Percentiles rank a stretch among this genome's conserved stretches.
phyloP scores from a whole-genome alignment of 2,797 vertebrate species.

The Mus minutoides region DNA sequence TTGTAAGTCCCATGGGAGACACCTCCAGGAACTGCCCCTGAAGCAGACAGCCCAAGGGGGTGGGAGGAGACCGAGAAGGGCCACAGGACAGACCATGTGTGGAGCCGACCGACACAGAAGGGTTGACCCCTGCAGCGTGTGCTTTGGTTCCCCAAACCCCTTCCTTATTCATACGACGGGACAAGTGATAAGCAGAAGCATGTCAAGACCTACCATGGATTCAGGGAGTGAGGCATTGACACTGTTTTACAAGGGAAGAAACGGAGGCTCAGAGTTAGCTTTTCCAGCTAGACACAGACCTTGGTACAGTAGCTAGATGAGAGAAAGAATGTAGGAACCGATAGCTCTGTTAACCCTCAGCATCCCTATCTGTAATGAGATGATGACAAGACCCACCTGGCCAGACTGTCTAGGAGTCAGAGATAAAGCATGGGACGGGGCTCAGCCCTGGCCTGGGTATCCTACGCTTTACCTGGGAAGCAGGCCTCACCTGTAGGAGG shows the following conservation, averaged over 20 bases:
- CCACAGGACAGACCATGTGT: rapidly evolving
- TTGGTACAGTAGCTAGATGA: background rate
- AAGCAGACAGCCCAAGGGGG: background rate
- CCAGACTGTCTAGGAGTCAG: background rate
- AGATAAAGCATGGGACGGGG: background rate
- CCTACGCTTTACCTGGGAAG: background rate
- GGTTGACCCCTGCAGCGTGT: background rate
- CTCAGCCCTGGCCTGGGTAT: background rate
- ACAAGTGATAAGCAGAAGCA: background rate
- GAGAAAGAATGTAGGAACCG: background rate
- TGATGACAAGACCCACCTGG: background rate
- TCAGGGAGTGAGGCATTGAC: background rate
- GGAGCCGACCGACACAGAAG: background rate
- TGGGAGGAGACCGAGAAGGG: rapidly evolving
- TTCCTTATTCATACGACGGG: background rate
- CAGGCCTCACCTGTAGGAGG: slow-evolving; percentile 83
- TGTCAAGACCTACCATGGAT: background rate
- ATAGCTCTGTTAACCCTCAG: background rate
- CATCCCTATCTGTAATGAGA: background rate
- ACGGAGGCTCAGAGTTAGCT: background rate
- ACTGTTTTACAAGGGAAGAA: background rate
- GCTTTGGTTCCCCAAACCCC: background rate
- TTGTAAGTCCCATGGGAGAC: rapidly evolving
- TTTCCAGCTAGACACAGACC: background rate
- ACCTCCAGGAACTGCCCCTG: background rate